Evolutionary conservation across 2,113 vertebrate species (phyloP).

Genomic region (Leptosomus discolor): DNA sequence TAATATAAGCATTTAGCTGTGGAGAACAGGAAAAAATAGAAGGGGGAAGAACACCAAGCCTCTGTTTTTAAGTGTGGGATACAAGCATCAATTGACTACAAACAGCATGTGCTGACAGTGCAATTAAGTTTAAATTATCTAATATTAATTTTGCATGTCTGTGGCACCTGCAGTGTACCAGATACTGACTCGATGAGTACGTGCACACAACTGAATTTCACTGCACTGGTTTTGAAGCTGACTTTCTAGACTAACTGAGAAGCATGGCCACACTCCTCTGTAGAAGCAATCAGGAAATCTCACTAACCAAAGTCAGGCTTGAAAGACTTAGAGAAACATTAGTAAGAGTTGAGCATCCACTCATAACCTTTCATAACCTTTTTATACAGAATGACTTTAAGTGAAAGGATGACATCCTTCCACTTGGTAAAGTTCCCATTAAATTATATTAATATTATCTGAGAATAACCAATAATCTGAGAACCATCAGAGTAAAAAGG

Average conservation of each 20-base stretch:
- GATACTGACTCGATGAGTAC: not conserved
- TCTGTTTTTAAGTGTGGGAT: not conserved
- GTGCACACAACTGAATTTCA: not conserved
- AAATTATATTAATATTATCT: not conserved
- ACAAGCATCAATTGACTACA: not conserved
- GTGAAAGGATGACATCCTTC: not conserved
- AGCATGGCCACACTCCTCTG: not conserved
- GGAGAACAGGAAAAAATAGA: not conserved
- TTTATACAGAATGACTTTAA: not conserved
- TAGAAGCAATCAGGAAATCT: not conserved
- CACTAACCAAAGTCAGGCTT: not conserved
- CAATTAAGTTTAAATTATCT: slow-evolving; percentile 3
- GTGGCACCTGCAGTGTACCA: not conserved
- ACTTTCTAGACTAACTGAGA: not conserved
- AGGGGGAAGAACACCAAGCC: not conserved
- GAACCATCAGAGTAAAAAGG: not conserved
- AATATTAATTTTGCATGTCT: not conserved
- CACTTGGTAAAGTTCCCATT: not conserved
- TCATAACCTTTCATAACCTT: not conserved
- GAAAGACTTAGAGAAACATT: not conserved
- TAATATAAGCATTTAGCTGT: not conserved
- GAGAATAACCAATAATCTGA: not conserved
- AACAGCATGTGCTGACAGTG: not conserved
- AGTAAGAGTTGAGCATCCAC: not conserved
- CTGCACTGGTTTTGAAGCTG: not conserved